Base-by-base conservation (phyloP, 2,797 vertebrate genomes). In the Trematomus bernacchii region DNA sequence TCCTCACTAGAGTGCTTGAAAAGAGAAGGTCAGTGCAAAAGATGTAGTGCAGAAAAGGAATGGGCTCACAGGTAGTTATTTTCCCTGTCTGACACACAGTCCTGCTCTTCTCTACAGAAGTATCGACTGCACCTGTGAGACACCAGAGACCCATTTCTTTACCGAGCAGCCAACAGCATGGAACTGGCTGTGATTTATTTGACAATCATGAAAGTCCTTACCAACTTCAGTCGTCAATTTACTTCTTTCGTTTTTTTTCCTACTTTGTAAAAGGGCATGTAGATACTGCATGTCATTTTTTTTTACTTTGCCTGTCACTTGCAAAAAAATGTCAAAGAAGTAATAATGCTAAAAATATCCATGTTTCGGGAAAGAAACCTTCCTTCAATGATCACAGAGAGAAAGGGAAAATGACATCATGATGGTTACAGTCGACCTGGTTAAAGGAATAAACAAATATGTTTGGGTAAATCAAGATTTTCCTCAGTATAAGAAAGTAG, bases 1-100 rank as follows among this genome's bases (percentile, higher is more conserved):
- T 42, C 12, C 13, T 60, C 68, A 62, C 62, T 65, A 18, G 16
- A 71, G 23, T 42, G 62, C 10, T 19, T 16, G 2, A 43, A 64
- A 53, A 57, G 47, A 66, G 46, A 65, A 51, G 55, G 64, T 59
- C 33, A 53, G 48, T 63, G 13, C 4, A 47, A 30, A 4, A 23
- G 8, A 23, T 30, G 18, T 44, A 75, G 19, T 18, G 4, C 10
- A 23, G 42, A 18, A 57, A 54, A 43, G 18, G 13, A 53, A 50
- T 10, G 0, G 1, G 18, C 10, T 60, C 11, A 12, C 4, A 52
- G 59, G 48, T 11, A 2, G 18, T 69, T 27, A 9, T n/a, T 55
- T 2, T 21, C 43, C 12, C 51, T 51, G 23, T 54, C 47, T 61
- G 23, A 46, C 19, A 33, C 9, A 27, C n/a, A 69, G 61, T 7